phyloP scores from a whole-genome alignment of 2,797 vertebrate genomes.

The Poecilia picta region DNA sequence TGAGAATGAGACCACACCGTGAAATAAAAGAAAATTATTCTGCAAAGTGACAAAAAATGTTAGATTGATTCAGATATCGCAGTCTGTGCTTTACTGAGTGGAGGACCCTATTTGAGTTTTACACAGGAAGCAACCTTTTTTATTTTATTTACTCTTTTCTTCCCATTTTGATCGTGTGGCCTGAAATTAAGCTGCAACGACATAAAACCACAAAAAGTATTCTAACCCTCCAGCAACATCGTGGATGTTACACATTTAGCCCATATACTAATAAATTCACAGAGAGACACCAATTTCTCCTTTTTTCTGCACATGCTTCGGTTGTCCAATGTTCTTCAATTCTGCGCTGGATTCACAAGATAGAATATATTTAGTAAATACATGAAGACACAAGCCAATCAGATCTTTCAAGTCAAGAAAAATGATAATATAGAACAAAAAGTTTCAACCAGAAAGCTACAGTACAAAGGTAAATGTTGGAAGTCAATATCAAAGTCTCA shows the following conservation, averaged over 20 bases:
- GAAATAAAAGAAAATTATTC: not conserved
- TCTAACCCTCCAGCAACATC: not conserved
- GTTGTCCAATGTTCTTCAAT: not conserved
- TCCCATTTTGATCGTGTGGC: not conserved
- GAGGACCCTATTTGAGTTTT: not conserved
- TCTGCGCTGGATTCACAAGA: not conserved
- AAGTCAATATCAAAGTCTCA: constrained; percentile 22
- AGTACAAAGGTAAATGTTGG: constrained; percentile 36
- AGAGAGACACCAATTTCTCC: not conserved
- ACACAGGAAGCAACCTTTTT: not conserved
- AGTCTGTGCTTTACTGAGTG: not conserved
- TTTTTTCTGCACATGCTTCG: not conserved
- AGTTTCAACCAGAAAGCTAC: too few species aligned
- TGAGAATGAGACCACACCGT: constrained; percentile 1
- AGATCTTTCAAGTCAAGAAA: not conserved
- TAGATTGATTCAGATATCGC: not conserved
- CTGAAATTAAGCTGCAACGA: not conserved
- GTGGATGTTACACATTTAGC: not conserved
- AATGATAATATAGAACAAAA: too few species aligned
- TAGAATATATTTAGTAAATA: not conserved
- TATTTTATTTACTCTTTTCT: not conserved
- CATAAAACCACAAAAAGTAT: not conserved
- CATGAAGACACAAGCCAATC: not conserved
- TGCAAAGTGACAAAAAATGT: not conserved
- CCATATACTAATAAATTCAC: not conserved